A percentile compares a stretch with the other conserved stretches of the same genome.
Evolutionary conservation across 2,113 vertebrate genomes (phyloP).

Genomic region (Alaudala cheleensis): DNA sequence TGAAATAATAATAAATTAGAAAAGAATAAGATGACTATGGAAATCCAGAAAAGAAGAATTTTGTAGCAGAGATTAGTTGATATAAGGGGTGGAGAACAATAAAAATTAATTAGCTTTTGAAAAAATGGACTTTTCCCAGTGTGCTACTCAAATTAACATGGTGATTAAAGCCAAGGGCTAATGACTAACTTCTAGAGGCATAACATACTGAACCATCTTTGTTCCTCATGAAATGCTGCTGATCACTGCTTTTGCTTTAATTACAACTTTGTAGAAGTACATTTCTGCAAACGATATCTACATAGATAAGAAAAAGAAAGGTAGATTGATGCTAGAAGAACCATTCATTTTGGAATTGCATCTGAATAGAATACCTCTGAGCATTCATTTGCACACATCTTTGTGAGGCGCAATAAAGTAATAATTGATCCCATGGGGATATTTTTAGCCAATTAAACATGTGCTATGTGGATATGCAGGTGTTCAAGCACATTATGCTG

Average conservation of each 20-base stretch:
- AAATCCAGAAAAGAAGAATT: neutral
- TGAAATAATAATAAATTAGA: neutral
- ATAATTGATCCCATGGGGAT: neutral
- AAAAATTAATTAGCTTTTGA: neutral
- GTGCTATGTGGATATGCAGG: neutral
- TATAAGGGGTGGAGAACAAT: neutral
- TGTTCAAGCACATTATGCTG: constrained; percentile 1
- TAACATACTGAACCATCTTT: neutral
- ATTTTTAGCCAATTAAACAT: constrained; percentile 11
- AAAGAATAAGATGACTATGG: neutral
- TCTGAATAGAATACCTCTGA: neutral
- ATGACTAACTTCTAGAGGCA: neutral
- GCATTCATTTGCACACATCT: neutral
- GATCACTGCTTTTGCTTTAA: neutral
- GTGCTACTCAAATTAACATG: neutral
- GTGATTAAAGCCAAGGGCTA: neutral
- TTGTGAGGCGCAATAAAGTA: neutral
- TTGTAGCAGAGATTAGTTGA: neutral
- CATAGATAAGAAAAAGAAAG: neutral
- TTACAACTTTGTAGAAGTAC: neutral
- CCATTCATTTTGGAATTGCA: neutral
- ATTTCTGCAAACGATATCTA: neutral
- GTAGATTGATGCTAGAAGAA: neutral
- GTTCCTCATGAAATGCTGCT: neutral
- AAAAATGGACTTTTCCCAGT: neutral